Conservation (phyloP, 2,888 invertebrate genomes). For the Eulithis prunata region DNA sequence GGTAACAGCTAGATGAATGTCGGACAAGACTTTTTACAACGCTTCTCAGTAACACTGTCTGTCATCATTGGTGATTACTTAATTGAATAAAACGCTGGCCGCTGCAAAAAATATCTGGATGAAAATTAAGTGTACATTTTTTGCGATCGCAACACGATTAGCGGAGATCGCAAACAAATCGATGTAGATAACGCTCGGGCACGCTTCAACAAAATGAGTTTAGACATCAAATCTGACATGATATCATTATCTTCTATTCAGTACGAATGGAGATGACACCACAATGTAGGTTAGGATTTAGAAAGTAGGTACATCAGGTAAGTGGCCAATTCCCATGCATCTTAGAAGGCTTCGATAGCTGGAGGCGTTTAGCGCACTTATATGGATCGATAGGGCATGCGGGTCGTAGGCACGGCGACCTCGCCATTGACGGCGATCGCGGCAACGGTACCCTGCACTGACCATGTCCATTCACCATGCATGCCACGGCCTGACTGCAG, state of each 20-base stretch:
- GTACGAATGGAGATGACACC: slow-evolving; percentile 40
- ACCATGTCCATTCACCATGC: slow-evolving; percentile 63
- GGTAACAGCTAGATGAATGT: slow-evolving; percentile 40
- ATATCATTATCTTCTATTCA: slow-evolving; percentile 45
- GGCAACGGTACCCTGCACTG: slow-evolving; percentile 71
- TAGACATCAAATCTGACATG: slow-evolving; percentile 44
- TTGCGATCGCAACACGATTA: slow-evolving; percentile 40
- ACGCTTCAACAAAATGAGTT: slow-evolving; percentile 42
- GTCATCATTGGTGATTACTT: slow-evolving; percentile 66
- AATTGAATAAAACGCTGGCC: slow-evolving; percentile 70
- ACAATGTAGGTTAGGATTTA: slow-evolving; percentile 45
- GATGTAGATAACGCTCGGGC: slow-evolving; percentile 38
- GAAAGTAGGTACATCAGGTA: slow-evolving; percentile 42
- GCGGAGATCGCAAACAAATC: slow-evolving; percentile 43
- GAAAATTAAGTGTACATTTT: slow-evolving; percentile 42
- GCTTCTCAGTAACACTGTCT: slow-evolving; percentile 63
- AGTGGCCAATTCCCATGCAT: slow-evolving; percentile 42
- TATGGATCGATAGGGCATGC: slow-evolving; percentile 76
- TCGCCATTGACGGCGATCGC: slow-evolving; percentile 62
- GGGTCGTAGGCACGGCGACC: slow-evolving; percentile 72
- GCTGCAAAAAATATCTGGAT: slow-evolving; percentile 44
- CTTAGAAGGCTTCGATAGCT: slow-evolving; percentile 40
- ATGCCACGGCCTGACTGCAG: slow-evolving; percentile 46
- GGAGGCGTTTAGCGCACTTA: slow-evolving; percentile 51
- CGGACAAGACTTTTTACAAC: slow-evolving; percentile 63